Evolutionary conservation across 1,140 invertebrate species (phyloP).

Genomic region (Nomia melanderi): DNA sequence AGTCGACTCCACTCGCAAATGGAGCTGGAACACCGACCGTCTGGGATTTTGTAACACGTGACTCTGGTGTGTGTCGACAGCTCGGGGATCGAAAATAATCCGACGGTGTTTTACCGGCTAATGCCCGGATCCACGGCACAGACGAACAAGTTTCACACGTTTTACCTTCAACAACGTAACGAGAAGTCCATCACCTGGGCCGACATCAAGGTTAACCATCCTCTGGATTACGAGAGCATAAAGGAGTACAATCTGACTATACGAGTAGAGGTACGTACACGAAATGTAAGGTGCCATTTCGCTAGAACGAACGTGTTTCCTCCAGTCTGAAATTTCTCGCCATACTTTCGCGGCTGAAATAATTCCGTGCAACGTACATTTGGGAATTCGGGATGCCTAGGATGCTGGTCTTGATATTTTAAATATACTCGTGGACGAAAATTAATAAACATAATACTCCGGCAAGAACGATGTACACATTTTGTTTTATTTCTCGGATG

Average conservation of each 20-base stretch:
- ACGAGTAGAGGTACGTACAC: slow-evolving; percentile 94
- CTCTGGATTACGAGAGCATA: slow-evolving; percentile 96
- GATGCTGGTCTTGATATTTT: too few relatives aligned
- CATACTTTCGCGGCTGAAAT: too few relatives aligned
- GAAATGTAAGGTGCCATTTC: background rate
- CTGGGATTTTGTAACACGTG: slow-evolving; percentile 44
- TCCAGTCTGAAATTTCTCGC: too few relatives aligned
- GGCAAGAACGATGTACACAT: too few relatives aligned
- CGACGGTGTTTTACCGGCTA: slow-evolving; percentile 95
- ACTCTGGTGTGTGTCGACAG: slow-evolving; percentile 83
- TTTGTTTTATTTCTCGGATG: too few relatives aligned
- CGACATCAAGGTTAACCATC: slow-evolving; percentile 97
- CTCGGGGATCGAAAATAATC: slow-evolving; percentile 97
- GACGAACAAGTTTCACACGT: slow-evolving; percentile 97
- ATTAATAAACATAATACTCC: too few relatives aligned
- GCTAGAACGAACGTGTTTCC: background rate
- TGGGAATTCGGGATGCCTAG: too few relatives aligned
- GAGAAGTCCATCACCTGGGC: slow-evolving; percentile 96
- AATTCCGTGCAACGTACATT: too few relatives aligned
- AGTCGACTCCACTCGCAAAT: slow-evolving; percentile 48
- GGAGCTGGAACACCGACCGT: slow-evolving; percentile 22
- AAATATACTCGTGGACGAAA: too few relatives aligned
- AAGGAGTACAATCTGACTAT: slow-evolving; percentile 98
- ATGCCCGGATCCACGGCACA: slow-evolving; percentile 97
- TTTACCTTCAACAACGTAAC: slow-evolving; percentile 95